Base-by-base conservation (phyloP, 2,113 vertebrate genomes). In the Podarcis cretensis region DNA sequence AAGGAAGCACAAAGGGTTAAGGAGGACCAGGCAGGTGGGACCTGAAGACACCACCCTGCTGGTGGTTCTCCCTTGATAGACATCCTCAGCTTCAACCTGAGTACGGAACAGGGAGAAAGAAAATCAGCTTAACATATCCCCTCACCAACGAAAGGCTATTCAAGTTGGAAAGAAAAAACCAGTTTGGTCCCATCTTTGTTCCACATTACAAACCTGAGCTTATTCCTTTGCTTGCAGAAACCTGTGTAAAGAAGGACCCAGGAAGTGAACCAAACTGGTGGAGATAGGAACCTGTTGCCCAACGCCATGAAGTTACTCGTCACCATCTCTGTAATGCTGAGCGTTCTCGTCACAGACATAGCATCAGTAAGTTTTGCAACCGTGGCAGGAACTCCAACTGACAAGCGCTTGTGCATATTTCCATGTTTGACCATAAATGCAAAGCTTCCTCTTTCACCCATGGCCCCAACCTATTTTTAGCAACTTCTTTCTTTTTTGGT, bases 331-430 rank as follows among this genome's bases (percentile, higher is more conserved):
- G 30, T 93, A 89, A 78, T 12, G 5, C 80, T 95, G 65, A 85
- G 89, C 0, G 20, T 23, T 0, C 81, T 95, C 65, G 74, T 94
- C 88, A 90, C 5, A 0, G 91, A 87, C 91, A 71, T 92, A 6
- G 84, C 93, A 23, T 90, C 93, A 73, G 95, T 96, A 93, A 92
- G 96, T 96, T 88, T 89, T 88, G 7, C 78, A 94, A 90, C 40
- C 10, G 10, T 69, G 84, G 18, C 30, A 27, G 23, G 4, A 18
- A 4, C 13, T 27, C 66, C 10, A 27, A n/a, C 35, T 78, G 78
- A n/a, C 20, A 89, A 30, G 12, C 1, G 35, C 63, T 90, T 81
- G 30, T 81, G 27, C 37, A 65, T 87, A 78, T 74, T 86, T 66
- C 89, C 81, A 80, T 90, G 84, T 81, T 81, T 32, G 54, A 69